phyloP scores from a whole-genome alignment of 2,113 vertebrate species.

The Bubalus kerabau region DNA sequence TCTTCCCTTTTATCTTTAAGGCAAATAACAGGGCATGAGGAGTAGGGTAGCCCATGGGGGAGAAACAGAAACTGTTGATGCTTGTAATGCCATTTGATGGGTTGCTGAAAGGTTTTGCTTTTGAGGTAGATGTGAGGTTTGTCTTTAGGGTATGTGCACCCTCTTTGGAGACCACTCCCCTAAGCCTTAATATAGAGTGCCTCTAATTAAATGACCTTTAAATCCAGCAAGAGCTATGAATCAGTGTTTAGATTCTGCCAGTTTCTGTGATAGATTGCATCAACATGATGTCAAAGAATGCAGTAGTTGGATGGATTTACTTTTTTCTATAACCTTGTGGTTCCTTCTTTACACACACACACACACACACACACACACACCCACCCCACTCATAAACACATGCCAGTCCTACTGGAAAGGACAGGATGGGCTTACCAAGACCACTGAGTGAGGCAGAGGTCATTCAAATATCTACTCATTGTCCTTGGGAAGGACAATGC shows the following conservation, averaged over 20 bases:
- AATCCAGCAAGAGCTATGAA: neutral
- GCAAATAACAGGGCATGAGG: neutral
- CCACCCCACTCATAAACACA: neutral
- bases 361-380: neutral
- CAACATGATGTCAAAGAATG: neutral
- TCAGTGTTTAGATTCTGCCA: neutral
- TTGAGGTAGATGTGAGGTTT: neutral
- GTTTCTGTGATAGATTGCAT: neutral
- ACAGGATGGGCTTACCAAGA: neutral
- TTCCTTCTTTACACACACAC: neutral
- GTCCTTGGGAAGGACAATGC: neutral
- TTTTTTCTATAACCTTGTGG: constrained; percentile 20
- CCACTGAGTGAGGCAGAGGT: neutral
- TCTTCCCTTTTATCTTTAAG: neutral
- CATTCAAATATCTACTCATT: neutral
- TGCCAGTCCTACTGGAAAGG: neutral
- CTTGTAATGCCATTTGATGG: neutral
- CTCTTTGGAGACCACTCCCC: neutral
- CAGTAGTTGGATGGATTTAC: neutral
- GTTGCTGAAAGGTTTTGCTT: neutral
- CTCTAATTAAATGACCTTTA: constrained; percentile 27
- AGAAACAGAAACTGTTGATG: neutral
- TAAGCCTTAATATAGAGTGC: neutral
- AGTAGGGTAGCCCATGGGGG: neutral
- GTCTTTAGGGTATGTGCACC: neutral